These are phyloP conservation scores for Orthosia gothica DNA, from an alignment of 2,888 invertebrate species.

Conservation along the genomic window DNA sequence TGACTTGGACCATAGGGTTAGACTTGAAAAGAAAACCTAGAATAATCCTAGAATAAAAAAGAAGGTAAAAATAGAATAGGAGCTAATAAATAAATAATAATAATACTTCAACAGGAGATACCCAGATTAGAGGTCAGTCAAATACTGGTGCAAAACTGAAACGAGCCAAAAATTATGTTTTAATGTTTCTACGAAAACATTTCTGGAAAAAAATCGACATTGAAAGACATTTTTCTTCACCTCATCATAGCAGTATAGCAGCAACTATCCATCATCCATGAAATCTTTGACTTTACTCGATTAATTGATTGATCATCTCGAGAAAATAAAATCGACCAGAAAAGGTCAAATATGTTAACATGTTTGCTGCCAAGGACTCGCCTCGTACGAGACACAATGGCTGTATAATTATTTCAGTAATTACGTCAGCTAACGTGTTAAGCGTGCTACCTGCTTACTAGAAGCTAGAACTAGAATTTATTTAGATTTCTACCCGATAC, in stretches of 20 bases:
- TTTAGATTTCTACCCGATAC: too few relatives aligned
- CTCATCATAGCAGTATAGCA: not conserved
- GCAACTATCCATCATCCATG: not conserved
- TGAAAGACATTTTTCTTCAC: not conserved
- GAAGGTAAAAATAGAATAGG: too few relatives aligned
- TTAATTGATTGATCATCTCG: conserved; percentile 2
- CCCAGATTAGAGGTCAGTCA: conserved; percentile 80
- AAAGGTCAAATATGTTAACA: not conserved
- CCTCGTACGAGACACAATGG: too few relatives aligned
- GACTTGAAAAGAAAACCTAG: too few relatives aligned
- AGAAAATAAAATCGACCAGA: not conserved
- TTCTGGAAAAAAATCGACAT: not conserved
- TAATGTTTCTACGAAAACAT: not conserved
- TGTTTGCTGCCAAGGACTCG: too few relatives aligned
- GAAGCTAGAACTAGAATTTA: too few relatives aligned
- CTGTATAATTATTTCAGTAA: too few relatives aligned
- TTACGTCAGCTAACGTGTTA: too few relatives aligned
- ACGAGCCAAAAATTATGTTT: conserved; percentile 22
- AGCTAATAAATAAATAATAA: too few relatives aligned
- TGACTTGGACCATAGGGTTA: too few relatives aligned
- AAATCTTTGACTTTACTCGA: not conserved
- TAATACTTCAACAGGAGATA: conserved; percentile 76
- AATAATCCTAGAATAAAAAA: too few relatives aligned
- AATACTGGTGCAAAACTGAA: conserved; percentile 78
- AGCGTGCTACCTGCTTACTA: not conserved